These are phyloP conservation scores for Vicugna pacos DNA, from an alignment of 2,113 vertebrate genomes.

Conservation along the genomic window DNA sequence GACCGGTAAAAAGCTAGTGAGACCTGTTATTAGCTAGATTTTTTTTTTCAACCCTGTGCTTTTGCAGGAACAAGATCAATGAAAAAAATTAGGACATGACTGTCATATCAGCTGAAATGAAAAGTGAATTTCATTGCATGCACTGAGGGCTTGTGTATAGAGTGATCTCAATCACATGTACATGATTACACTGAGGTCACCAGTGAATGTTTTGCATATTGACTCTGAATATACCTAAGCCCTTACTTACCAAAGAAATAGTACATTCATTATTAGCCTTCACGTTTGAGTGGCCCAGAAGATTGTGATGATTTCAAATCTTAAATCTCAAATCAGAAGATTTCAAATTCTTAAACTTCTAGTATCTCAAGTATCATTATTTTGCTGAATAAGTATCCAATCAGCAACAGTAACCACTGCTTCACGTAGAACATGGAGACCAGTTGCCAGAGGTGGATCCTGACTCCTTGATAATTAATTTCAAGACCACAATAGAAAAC, in stretches of 20 bases:
- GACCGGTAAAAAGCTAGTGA: not conserved
- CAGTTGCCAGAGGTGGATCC: not conserved
- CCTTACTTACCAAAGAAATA: not conserved
- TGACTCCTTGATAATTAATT: not conserved
- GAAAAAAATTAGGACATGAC: not conserved
- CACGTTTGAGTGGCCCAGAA: not conserved
- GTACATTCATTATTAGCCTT: not conserved
- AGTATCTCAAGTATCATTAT: not conserved
- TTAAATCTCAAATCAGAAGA: not conserved
- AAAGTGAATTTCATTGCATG: not conserved
- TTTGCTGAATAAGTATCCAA: not conserved
- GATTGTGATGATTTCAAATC: not conserved
- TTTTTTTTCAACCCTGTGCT: not conserved
- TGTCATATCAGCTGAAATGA: not conserved
- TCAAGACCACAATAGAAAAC: not conserved
- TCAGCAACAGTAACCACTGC: not conserved
- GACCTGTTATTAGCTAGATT: not conserved
- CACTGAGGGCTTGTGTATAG: not conserved
- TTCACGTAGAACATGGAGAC: not conserved
- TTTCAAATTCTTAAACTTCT: not conserved
- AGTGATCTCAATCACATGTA: not conserved
- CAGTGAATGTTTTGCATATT: not conserved
- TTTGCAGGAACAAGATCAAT: conserved; percentile 21
- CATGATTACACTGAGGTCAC: not conserved
- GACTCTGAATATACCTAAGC: not conserved